phyloP scores from a whole-genome alignment of 2,113 vertebrate genomes.

The Craseonycteris thonglongyai region DNA sequence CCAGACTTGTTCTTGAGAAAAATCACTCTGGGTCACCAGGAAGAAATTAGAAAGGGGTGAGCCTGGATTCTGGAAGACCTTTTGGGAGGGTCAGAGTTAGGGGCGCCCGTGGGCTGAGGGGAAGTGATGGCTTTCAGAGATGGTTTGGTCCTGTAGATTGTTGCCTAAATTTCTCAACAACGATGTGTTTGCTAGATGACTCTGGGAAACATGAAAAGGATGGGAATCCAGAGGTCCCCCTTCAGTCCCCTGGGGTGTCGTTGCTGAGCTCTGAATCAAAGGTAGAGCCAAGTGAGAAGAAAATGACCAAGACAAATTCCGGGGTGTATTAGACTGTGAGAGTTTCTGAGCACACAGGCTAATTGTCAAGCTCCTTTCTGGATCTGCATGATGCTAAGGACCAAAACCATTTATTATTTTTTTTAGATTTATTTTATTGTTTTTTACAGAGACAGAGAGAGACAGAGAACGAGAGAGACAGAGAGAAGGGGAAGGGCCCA shows the following conservation, averaged over 20 bases:
- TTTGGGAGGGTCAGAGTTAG: background rate
- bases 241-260: background rate
- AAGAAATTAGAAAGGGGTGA: background rate
- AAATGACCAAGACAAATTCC: constrained; percentile 41
- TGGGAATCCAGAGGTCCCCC: constrained; percentile 7
- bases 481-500: too few relatives aligned
- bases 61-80: background rate
- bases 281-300: constrained; percentile 12
- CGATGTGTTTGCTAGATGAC: background rate
- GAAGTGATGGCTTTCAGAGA: background rate
- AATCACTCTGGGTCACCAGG: background rate
- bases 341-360: background rate
- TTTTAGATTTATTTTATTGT: too few relatives aligned
- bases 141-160: background rate
- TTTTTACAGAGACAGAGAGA: too few relatives aligned
- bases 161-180: background rate
- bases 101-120: background rate
- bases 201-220: background rate
- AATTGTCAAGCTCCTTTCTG: background rate
- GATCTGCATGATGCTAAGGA: background rate
- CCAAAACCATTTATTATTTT: too few relatives aligned
- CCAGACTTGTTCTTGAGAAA: background rate
- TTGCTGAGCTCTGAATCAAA: constrained; percentile 49
- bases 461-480: too few relatives aligned
- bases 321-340: background rate